Percentiles rank a stretch among this genome's conserved stretches.
Conservation (phyloP, 2,113 vertebrate species). For the Myanophis thanlyinensis region DNA sequence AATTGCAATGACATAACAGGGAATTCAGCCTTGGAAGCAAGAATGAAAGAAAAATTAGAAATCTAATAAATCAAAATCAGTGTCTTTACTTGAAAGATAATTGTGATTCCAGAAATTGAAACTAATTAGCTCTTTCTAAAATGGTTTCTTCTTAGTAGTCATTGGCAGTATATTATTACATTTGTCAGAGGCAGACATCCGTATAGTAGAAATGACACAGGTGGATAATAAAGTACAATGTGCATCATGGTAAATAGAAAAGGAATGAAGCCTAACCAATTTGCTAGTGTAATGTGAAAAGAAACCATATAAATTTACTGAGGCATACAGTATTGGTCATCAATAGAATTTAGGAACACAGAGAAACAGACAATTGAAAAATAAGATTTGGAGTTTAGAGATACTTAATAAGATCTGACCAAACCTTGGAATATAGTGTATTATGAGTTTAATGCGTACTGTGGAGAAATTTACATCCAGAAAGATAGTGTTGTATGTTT, state of each 20-base stretch:
- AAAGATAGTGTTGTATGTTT: not conserved
- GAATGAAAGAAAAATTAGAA: not conserved
- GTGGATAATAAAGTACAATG: not conserved
- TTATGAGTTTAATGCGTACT: rapidly evolving
- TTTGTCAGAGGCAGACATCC: not conserved
- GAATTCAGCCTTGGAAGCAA: not conserved
- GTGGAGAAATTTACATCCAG: not conserved
- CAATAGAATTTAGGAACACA: not conserved
- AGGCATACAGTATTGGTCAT: not conserved
- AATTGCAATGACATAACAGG: not conserved
- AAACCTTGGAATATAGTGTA: not conserved
- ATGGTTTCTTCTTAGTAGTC: not conserved
- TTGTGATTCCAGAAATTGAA: not conserved
- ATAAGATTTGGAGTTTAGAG: not conserved
- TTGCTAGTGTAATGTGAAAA: not conserved
- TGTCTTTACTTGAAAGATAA: not conserved
- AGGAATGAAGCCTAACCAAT: not conserved
- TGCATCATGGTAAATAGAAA: slow-evolving; percentile 7
- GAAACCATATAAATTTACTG: rapidly evolving
- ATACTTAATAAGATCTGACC: not conserved
- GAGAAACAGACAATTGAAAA: not conserved
- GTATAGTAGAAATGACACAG: not conserved
- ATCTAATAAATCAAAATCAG: not conserved
- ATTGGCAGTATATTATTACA: rapidly evolving
- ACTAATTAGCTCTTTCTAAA: not conserved